Evolutionary conservation across 2,797 vertebrate species (phyloP), one percentile per base, ranked within the genome.

Genomic region (Triplophysa bombifrons): DNA sequence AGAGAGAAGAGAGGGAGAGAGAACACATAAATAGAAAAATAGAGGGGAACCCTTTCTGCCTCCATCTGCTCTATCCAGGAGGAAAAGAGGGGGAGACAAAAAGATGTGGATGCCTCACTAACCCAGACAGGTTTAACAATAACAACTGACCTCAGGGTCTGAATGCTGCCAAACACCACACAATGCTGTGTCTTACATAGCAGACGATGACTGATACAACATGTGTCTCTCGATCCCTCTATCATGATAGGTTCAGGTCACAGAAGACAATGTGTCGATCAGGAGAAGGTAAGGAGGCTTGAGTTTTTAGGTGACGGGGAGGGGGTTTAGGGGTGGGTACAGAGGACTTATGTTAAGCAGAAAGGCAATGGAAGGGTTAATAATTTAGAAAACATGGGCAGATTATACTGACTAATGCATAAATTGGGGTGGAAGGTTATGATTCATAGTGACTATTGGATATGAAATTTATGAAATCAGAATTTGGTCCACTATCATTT

Each of bases 291-390:
- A 66, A 80, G 55, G 55, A 50, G 58, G 48, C 58, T 74, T 84
- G 53, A 22, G 19, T 76, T 72, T 56, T 67, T 73, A 50, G 74
- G 70, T 84, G 81, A 82, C 41, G 81, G 74, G 76, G 81, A 73
- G 25, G 25, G 25, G 27, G 3, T 2, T 3, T 4, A 82, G 73
- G 69, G 86, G 30, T 30, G 30, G 30, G 30, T 30, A 87, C 91
- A 87, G 80, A 89, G 81, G 0, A 84, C 84, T 85, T 89, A 86
- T 67, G 87, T 90, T 85, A 92, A 92, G 91, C 87, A 87, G 76
- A 67, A 82, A 83, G 63, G 51, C 69, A 76, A 41, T 61, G 48
- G 63, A 61, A 75, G 65, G 58, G 65, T 66, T 44, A 38, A 66
- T 80, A 64, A 69, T 75, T 74, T 38, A 73, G 46, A 53, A 20